These are phyloP conservation scores for Dermatemys mawii DNA, from an alignment of 2,113 vertebrate species.

Conservation along the genomic window DNA sequence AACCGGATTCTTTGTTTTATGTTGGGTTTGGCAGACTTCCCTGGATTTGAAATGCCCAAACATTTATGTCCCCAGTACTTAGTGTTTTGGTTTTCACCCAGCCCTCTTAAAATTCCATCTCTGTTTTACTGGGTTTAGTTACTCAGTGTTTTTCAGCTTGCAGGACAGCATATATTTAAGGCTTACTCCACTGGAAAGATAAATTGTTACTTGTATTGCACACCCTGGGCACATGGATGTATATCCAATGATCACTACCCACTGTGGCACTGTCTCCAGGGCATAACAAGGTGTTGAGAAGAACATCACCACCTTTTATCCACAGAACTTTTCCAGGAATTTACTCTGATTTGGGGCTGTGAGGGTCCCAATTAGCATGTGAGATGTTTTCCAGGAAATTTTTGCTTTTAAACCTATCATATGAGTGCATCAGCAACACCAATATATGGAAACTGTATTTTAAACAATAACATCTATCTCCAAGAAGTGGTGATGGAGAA, in stretches of 20 bases:
- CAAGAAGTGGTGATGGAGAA: neutral
- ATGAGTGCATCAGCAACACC: neutral
- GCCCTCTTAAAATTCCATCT: neutral
- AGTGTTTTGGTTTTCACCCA: neutral
- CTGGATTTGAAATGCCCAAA: slow-evolving; percentile 8
- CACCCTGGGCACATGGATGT: neutral
- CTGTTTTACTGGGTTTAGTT: neutral
- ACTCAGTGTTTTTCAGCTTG: neutral
- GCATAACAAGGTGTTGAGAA: neutral
- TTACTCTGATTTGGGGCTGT: neutral
- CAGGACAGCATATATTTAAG: neutral
- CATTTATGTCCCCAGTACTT: neutral
- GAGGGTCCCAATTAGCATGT: neutral
- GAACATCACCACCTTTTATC: neutral
- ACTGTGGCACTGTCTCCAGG: neutral
- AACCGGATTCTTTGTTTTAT: slow-evolving; percentile 8
- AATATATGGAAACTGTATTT: neutral
- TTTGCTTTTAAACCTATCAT: neutral
- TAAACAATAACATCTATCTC: neutral
- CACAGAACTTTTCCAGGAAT: neutral
- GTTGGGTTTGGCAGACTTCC: slow-evolving; percentile 11
- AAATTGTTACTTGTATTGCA: neutral
- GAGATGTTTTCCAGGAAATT: neutral
- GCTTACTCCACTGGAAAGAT: neutral
- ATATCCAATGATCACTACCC: neutral